Percentiles rank a stretch among this genome's conserved stretches.
Evolutionary conservation across 1,140 invertebrate genomes (phyloP).

Genomic region (Acarapis woodi): DNA sequence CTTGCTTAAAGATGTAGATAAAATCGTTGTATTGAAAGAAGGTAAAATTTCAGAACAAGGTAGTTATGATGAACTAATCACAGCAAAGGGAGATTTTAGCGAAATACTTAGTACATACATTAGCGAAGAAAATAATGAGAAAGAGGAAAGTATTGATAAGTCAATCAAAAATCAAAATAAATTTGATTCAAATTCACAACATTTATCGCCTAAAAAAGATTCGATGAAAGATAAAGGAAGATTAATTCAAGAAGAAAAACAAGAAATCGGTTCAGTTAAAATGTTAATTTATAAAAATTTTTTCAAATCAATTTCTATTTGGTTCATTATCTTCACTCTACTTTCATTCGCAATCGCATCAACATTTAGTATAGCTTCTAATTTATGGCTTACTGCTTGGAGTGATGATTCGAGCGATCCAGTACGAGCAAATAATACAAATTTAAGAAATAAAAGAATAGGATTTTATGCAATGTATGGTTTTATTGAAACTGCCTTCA

Average conservation of each 20-base stretch:
- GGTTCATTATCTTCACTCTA: conserved; percentile 3
- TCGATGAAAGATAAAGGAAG: conserved; percentile 21
- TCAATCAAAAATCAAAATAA: background rate
- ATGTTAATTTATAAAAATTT: conserved; percentile 6
- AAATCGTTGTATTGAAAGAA: conserved; percentile 18
- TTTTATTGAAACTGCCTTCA: conserved; percentile 29
- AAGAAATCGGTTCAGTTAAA: conserved; percentile 9
- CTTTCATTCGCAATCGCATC: conserved; percentile 11
- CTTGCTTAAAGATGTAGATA: conserved; percentile 17
- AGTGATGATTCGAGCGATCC: conserved; percentile 16
- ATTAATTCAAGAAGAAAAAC: conserved; percentile 18
- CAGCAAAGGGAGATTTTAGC: conserved; percentile 13
- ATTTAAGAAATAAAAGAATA: conserved; percentile 41
- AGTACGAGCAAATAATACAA: conserved; percentile 17
- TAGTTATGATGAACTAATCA: conserved; percentile 17
- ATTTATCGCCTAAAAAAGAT: background rate
- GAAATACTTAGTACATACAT: conserved; percentile 18
- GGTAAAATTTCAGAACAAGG: conserved; percentile 17
- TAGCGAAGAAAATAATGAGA: background rate
- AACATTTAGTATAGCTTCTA: conserved; percentile 15
- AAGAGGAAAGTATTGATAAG: background rate
- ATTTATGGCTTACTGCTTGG: conserved; percentile 18
- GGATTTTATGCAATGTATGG: conserved; percentile 63
- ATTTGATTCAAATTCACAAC: background rate
- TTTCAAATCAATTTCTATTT: conserved; percentile 4